Evolutionary conservation across 2,113 vertebrate species (phyloP).

Genomic region (Nesoenas mayeri): DNA sequence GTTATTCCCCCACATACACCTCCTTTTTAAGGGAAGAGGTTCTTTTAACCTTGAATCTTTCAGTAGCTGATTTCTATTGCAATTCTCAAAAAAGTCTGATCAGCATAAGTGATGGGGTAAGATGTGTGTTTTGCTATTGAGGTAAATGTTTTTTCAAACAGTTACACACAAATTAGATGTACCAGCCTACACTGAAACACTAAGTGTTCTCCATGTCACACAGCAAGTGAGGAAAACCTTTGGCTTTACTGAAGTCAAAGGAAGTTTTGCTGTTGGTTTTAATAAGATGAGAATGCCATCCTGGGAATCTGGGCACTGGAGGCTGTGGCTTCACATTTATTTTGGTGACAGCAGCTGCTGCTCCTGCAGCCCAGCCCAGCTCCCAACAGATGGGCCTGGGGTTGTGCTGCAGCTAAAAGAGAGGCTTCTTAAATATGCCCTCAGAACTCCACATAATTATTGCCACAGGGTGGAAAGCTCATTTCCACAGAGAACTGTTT

Average conservation of each 20-base stretch:
- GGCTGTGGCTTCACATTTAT: background rate
- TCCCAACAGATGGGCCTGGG: background rate
- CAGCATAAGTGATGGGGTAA: background rate
- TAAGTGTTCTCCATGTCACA: background rate
- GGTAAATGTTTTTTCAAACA: background rate
- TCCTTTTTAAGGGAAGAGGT: background rate
- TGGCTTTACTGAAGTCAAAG: background rate
- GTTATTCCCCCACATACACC: background rate
- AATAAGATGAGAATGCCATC: background rate
- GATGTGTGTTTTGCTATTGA: fast-evolving
- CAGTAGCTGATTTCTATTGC: background rate
- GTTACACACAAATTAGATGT: background rate
- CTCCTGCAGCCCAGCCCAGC: background rate
- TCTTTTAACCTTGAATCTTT: background rate
- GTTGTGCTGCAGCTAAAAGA: background rate
- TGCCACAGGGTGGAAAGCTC: background rate
- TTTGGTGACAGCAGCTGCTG: background rate
- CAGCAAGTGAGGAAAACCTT: background rate
- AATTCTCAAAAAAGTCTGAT: background rate
- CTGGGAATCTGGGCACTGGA: background rate
- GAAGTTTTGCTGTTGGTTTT: background rate
- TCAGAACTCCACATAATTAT: background rate
- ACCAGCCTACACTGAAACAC: background rate
- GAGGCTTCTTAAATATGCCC: background rate
- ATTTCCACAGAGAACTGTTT: background rate